Evolutionary conservation across 1,140 invertebrate genomes (phyloP).

Genomic region (Anoplophora glabripennis): DNA sequence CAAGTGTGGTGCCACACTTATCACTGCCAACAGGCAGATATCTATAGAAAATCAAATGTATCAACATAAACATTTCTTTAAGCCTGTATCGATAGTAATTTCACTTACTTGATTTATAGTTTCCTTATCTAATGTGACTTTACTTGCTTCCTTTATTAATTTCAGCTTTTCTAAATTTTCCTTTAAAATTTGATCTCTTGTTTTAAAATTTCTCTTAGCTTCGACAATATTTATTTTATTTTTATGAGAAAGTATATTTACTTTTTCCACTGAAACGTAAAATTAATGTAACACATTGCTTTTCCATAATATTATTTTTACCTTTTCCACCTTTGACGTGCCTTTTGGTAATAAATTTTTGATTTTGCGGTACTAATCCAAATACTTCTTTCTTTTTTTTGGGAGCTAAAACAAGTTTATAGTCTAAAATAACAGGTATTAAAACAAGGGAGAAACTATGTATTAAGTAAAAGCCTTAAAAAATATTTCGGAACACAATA

Average conservation of each 20-base stretch:
- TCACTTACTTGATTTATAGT: slow-evolving; percentile 35
- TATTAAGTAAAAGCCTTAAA: slow-evolving; percentile 15
- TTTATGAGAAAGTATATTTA: slow-evolving; percentile 28
- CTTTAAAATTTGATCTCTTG: slow-evolving; percentile 41
- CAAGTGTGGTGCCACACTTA: too few relatives aligned
- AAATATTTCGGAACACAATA: not conserved
- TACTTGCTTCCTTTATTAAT: slow-evolving; percentile 41
- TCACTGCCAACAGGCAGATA: too few relatives aligned
- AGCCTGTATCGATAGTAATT: slow-evolving; percentile 8
- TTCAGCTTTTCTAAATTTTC: slow-evolving; percentile 51
- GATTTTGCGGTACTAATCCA: slow-evolving; percentile 33
- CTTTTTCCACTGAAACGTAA: slow-evolving; percentile 30
- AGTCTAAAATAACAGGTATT: slow-evolving; percentile 22
- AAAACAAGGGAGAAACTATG: too few relatives aligned
- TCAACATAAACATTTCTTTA: too few relatives aligned
- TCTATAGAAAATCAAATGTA: too few relatives aligned
- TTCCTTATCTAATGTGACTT: slow-evolving; percentile 42
- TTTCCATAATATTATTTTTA: slow-evolving; percentile 5
- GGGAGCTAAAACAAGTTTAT: slow-evolving; percentile 23
- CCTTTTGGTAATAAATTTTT: slow-evolving; percentile 33
- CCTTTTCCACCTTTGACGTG: slow-evolving; percentile 36
- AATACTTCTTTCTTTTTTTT: slow-evolving; percentile 31
- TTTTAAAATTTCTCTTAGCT: slow-evolving; percentile 32
- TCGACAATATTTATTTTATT: slow-evolving; percentile 41
- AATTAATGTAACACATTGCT: not conserved